These are phyloP conservation scores for Leptinotarsa rubiginosa DNA, from an alignment of 2,888 invertebrate species.

Conservation along the genomic window DNA sequence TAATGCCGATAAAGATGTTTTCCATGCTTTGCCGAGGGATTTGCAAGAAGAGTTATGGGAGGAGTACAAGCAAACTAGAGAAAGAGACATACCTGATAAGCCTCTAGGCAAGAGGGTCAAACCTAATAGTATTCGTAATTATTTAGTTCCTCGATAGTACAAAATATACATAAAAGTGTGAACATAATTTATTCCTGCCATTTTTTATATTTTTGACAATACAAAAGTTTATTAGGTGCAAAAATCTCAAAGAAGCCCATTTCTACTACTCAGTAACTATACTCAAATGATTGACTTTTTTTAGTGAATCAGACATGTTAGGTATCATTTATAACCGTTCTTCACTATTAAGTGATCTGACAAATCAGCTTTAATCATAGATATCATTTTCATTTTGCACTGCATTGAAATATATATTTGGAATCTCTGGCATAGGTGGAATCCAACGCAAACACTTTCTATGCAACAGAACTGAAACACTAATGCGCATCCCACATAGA, in stretches of 20 bases:
- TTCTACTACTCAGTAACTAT: too few relatives aligned
- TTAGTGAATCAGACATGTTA: too few relatives aligned
- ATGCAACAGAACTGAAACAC: too few relatives aligned
- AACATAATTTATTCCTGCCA: conserved; percentile 1
- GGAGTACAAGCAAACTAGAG: conserved; percentile 70
- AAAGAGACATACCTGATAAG: conserved; percentile 53
- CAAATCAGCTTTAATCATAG: not conserved
- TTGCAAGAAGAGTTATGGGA: conserved; percentile 79
- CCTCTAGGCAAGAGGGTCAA: conserved; percentile 70
- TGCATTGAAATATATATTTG: too few relatives aligned
- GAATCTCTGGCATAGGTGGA: too few relatives aligned
- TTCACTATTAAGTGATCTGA: not conserved
- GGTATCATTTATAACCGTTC: too few relatives aligned
- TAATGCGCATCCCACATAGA: too few relatives aligned
- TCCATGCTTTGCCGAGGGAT: conserved; percentile 77
- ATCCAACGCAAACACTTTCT: too few relatives aligned
- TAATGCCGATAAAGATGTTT: conserved; percentile 76
- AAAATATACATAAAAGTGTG: not conserved
- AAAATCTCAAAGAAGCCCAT: not conserved
- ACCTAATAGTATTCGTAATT: conserved; percentile 75
- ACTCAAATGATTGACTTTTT: too few relatives aligned
- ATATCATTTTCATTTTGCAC: not conserved
- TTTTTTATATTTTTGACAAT: not conserved
- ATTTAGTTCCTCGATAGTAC: conserved; percentile 65
- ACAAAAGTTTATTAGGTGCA: not conserved